Evolutionary conservation across 2,113 vertebrate species (phyloP).

Genomic region (Peromyscus leucopus): DNA sequence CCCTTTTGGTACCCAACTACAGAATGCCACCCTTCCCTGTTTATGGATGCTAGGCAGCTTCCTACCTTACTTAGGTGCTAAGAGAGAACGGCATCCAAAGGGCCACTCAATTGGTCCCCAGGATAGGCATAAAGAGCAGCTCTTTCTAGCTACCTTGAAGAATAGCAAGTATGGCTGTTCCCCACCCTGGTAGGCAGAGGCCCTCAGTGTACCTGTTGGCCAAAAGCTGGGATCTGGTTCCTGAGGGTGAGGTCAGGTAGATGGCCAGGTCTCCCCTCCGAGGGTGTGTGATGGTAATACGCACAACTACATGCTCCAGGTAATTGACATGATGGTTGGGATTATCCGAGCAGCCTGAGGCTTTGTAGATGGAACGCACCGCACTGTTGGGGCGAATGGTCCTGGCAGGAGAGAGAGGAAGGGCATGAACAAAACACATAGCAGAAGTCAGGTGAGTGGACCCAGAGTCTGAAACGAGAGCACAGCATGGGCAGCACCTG

Average conservation of each 20-base stretch:
- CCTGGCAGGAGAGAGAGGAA: slow-evolving; percentile 85
- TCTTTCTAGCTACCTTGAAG: neutral
- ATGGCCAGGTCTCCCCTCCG: slow-evolving; percentile 98
- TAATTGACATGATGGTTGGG: slow-evolving; percentile 97
- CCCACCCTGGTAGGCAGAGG: neutral
- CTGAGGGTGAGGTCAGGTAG: slow-evolving; percentile 98
- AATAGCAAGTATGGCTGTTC: neutral
- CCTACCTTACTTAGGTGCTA: neutral
- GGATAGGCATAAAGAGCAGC: neutral
- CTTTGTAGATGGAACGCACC: slow-evolving; percentile 98
- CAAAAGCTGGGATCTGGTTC: slow-evolving; percentile 98
- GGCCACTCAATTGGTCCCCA: neutral
- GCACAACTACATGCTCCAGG: slow-evolving; percentile 97
- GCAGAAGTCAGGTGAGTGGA: neutral
- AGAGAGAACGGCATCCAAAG: neutral
- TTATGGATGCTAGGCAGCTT: neutral
- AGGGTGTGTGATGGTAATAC: slow-evolving; percentile 97
- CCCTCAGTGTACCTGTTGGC: slow-evolving; percentile 94
- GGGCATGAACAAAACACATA: neutral
- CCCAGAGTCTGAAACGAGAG: neutral
- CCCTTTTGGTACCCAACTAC: neutral
- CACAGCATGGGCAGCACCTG: neutral
- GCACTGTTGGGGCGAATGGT: slow-evolving; percentile 97
- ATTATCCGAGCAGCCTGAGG: slow-evolving; percentile 96
- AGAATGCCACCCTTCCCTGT: neutral